phyloP scores from a whole-genome alignment of 2,888 invertebrate genomes.

The Lamellibrachia satsuma region DNA sequence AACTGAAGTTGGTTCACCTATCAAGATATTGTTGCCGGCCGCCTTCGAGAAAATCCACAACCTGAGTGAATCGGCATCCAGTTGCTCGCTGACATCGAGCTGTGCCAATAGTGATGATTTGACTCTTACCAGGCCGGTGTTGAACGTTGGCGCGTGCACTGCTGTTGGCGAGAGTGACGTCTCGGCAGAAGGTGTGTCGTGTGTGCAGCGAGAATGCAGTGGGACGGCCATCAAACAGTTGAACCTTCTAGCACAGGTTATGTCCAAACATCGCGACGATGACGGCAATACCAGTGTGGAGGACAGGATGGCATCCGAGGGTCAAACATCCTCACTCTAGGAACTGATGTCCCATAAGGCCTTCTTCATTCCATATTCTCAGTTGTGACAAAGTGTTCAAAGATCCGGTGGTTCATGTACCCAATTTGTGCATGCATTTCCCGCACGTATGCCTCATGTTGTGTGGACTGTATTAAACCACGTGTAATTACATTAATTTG shows the following conservation, averaged over 20 bases:
- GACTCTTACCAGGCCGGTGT: not conserved
- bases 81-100: not conserved
- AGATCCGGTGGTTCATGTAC: not conserved
- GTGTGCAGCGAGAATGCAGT: not conserved
- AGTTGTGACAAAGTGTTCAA: not conserved
- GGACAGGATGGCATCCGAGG: not conserved
- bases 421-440: not conserved
- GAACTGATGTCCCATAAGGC: not conserved
- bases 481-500: not conserved
- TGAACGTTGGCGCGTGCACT: not conserved
- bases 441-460: not conserved
- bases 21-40: conserved; percentile 51
- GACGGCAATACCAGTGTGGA: not conserved
- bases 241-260: not conserved
- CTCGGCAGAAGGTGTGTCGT: not conserved
- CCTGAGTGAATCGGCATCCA: conserved; percentile 41
- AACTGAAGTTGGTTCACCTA: conserved; percentile 31
- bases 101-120: not conserved
- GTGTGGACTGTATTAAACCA: not conserved
- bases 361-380: not conserved
- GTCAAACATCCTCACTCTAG: not conserved
- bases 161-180: not conserved
- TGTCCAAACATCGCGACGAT: not conserved
- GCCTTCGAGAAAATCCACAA: conserved; percentile 43
- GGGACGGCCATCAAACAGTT: conserved; percentile 8